Base-by-base conservation (phyloP, 2,113 vertebrate species). In the Genyomyrus donnyi region DNA sequence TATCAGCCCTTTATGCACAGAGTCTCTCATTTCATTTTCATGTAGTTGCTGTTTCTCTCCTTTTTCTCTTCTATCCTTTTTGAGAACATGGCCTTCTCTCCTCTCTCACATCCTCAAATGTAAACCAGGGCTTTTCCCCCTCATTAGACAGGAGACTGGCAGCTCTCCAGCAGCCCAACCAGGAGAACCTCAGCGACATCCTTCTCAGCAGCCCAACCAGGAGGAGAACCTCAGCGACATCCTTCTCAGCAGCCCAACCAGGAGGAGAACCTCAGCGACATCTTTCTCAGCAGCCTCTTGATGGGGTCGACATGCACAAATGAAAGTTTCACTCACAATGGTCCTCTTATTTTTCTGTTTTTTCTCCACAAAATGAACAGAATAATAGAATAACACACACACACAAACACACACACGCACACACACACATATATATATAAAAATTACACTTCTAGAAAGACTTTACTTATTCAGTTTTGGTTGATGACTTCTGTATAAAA, bases 91-190 rank as follows among this genome's bases (percentile, higher is more conserved):
- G 8, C 31, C 84, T 62, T 74, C 83, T 90, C 91, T 85, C 21
- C 83, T 15, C 50, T 42, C 70, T 24, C 31, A 53, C 27, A 35
- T 53, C 35, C 42, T 70, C 53, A 46, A 66, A n/a, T 31, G 5
- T 17, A 83, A 48, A 58, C 35, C 77, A 93, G 92, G 92, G 93
- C 93, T 94, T 91, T 53, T 89, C 91, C 89, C 94, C 94, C 94
- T 92, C 92, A 91, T 91, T 90, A 92, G 91, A 94, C 88, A 94
- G 94, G 42, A 91, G 87, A 66, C 90, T 95, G 95, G 95, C 94
- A 80, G 13, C 0, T 86, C 84, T 94, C 94, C 95, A 95, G 62
- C 48, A 70, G 70, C 46, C 94, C 94, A 94, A 93, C 90, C 93
- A 93, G 58, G 90, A 93, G 93, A 92, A 89, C 84, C 92, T 92